These are phyloP conservation scores for Cryptus armator DNA, from an alignment of 2,888 invertebrate genomes.

Conservation along the genomic window DNA sequence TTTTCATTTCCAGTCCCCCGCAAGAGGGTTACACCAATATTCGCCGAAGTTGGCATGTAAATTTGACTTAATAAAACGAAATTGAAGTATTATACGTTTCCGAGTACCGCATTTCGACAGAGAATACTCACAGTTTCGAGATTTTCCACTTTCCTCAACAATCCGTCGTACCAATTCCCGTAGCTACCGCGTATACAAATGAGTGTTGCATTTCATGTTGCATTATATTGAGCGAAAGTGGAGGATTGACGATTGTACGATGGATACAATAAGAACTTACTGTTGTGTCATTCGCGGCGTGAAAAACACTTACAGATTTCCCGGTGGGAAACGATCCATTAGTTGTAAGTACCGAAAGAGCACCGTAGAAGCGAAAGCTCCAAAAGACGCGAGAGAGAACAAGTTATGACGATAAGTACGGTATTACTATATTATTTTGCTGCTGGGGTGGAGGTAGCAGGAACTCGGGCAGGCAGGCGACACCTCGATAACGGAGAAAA, in stretches of 20 bases:
- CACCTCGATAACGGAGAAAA: conserved; percentile 56
- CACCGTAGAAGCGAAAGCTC: conserved; percentile 15
- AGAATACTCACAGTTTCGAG: background rate
- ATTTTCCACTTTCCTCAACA: background rate
- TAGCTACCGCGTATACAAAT: background rate
- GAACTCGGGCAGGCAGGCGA: conserved; percentile 33
- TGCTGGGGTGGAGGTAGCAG: conserved; percentile 5
- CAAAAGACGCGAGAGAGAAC: conserved; percentile 19
- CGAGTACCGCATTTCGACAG: no score
- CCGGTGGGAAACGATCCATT: conserved; percentile 41
- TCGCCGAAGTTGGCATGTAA: conserved; percentile 18
- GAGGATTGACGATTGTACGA: background rate
- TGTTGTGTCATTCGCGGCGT: conserved; percentile 4
- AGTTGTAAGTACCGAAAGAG: conserved; percentile 28
- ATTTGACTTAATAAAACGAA: conserved; percentile 23
- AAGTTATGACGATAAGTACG: conserved; percentile 23
- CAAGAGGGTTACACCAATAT: background rate
- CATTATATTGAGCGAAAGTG: background rate
- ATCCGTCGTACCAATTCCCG: background rate
- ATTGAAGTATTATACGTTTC: conserved; percentile 13
- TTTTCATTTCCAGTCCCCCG: background rate
- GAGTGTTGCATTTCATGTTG: background rate
- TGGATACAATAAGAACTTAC: conserved; percentile 14
- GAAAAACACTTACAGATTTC: conserved; percentile 21
- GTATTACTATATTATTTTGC: conserved; percentile 24